Evolutionary conservation across 2,113 vertebrate species (phyloP).

Genomic region (Eurypyga helias): DNA sequence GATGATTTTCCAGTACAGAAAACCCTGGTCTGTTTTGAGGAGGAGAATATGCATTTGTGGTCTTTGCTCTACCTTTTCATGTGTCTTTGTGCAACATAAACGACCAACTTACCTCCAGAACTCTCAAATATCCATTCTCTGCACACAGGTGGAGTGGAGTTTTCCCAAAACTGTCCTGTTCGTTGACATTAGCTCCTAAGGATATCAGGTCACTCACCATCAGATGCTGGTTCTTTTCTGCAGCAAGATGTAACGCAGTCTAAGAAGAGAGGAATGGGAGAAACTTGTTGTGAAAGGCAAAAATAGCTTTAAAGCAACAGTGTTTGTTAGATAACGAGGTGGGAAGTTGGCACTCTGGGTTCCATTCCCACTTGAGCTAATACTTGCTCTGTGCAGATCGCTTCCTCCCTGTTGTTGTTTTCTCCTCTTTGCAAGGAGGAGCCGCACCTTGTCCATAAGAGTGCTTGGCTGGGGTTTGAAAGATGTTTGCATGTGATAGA

Average conservation of each 20-base stretch:
- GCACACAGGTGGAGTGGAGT: constrained; percentile 86
- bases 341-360: not conserved
- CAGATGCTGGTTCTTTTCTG: constrained; percentile 85
- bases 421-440: not conserved
- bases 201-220: constrained; percentile 84
- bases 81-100: fast-evolving
- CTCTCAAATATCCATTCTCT: constrained; percentile 81
- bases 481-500: fast-evolving
- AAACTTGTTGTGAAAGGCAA: not conserved
- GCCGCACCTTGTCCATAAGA: not conserved
- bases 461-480: not conserved
- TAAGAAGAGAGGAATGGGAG: constrained; percentile 12
- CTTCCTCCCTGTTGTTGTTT: not conserved
- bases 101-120: constrained; percentile 73
- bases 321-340: not conserved
- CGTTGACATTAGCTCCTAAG: constrained; percentile 80
- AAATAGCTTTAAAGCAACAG: fast-evolving
- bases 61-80: fast-evolving
- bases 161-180: constrained; percentile 76
- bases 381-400: not conserved
- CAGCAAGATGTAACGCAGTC: constrained; percentile 86
- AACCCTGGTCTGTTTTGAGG: fast-evolving
- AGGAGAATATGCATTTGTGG: fast-evolving
- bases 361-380: not conserved
- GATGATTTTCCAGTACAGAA: fast-evolving